Evolutionary conservation across 2,113 vertebrate genomes (phyloP).

Genomic region (Boulengeromyrus knoepffleri): DNA sequence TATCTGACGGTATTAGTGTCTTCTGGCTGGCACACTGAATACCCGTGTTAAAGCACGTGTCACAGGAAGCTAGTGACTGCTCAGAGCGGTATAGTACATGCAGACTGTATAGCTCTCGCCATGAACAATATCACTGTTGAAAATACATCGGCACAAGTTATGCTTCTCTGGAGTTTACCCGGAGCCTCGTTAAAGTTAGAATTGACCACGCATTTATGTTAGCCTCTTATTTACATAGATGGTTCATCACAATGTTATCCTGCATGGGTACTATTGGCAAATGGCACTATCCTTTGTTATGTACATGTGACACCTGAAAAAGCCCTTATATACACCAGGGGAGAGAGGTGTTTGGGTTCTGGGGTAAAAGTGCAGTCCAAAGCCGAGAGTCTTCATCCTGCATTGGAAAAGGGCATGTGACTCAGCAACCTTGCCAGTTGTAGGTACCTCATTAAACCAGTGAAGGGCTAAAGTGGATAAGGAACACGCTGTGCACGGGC

Average conservation of each 20-base stretch:
- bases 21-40: not conserved
- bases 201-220: not conserved
- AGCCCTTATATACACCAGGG: not conserved
- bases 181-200: not conserved
- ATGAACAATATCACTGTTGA: not conserved
- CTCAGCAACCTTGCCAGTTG: not conserved
- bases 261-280: not conserved
- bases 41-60: not conserved
- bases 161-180: not conserved
- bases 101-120: not conserved
- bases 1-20: not conserved
- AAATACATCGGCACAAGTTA: not conserved
- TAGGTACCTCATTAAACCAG: constrained; percentile 2
- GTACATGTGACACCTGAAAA: not conserved
- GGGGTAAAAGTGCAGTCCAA: not conserved
- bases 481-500: not conserved
- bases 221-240: not conserved
- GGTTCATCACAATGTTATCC: not conserved
- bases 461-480: constrained; percentile 11
- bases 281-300: not conserved
- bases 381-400: not conserved
- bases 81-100: not conserved
- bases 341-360: not conserved
- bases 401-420: constrained; percentile 1
- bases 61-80: not conserved